Evolutionary conservation across 2,797 vertebrate genomes (phyloP), one percentile per base, ranked within the genome.

Genomic region (Phataginus tetradactyla): DNA sequence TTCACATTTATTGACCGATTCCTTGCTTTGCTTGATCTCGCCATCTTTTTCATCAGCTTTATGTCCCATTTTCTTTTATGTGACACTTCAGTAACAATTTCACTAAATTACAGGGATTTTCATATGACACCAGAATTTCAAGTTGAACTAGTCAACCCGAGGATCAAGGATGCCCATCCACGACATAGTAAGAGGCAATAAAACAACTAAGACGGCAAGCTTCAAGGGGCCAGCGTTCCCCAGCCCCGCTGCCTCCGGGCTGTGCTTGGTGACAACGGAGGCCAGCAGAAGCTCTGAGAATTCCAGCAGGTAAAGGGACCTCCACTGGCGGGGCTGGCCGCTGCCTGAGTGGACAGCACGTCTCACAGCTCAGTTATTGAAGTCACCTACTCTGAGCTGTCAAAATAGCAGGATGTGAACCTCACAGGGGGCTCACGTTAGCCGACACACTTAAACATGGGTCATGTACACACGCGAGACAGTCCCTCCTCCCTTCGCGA

Each of bases 391-490:
- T 45, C 45, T 4, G 88, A 97, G 96, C 45, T 90, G 97, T 97
- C 96, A 89, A 94, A 97, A 96, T 94, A 88, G 93, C 88, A 86
- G 95, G 85, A 95, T 25, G 85, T 34, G 78, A 94, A 63, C 45
- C 1, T 27, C 79, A 74, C n/a, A 3, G 74, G 93, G 69, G 55
- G 32, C 57, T 95, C 2, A 57, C 83, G 84, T 96, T 95, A 97
- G 93, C 81, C 3, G 4, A 91, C 84, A 61, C 32, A 85, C 75
- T 95, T 96, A 95, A 89, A 95, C 88, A 4, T 20, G 63, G 88
- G 93, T 95, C 93, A 92, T 42, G 95, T 83, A 78, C 72, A 92
- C 92, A 69, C 1, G 0, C 0, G 13, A 18, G 75, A 85, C 78
- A 85, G 12, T n/a, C 69, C 32, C 68, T 2, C 8, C 55, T 59